Base-by-base conservation (phyloP, 1,140 invertebrate species). In the Teleogryllus occipitalis region DNA sequence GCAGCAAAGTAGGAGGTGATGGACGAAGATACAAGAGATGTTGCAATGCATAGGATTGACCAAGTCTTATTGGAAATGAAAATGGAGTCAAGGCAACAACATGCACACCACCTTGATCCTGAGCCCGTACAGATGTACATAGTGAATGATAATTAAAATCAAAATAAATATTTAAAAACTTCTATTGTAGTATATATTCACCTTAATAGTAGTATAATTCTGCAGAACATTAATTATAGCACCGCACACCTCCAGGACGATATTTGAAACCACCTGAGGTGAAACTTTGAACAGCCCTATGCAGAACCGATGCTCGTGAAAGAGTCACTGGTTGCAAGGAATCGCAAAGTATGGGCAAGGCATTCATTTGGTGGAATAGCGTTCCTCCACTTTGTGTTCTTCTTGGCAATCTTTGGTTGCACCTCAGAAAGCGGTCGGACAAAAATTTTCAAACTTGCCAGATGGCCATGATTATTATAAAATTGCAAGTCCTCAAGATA, bases 261-360 rank as follows among this genome's bases (percentile, higher is more conserved):
- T 83, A 82, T 39, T 80, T 79, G 84, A 83, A 78, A 84, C 83
- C 49, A 80, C 78, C 79, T 81, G 76, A 76, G 65, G 75, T 75
- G 83, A 84, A 76, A 85, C 81, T 82, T 85, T 84, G 77, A 85
- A 85, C n/a, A n/a, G n/a, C n/a, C n/a, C n/a, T n/a, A n/a, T 73
- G 84, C 81, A 74, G 82, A 85, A 80, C 82, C 82, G 14, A 84
- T 76, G 80, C 82, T 83, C 81, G 79, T 81, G 79, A 82, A 84
- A 78, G 79, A 82, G 79, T 85, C 83, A 79, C 82, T 82, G 78
- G 81, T 82, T 80, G 83, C 83, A 39, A 84, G 80, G 82, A 84
- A 84, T 81, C 82, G 79, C 78, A 84, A 79, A 65, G 83, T 84
- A 46, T 84, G 80, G 49, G 82, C 82, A 79, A 84, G 81, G 74